These are phyloP conservation scores for Hassar affinis DNA, from an alignment of 2,113 vertebrate species.

Conservation along the genomic window DNA sequence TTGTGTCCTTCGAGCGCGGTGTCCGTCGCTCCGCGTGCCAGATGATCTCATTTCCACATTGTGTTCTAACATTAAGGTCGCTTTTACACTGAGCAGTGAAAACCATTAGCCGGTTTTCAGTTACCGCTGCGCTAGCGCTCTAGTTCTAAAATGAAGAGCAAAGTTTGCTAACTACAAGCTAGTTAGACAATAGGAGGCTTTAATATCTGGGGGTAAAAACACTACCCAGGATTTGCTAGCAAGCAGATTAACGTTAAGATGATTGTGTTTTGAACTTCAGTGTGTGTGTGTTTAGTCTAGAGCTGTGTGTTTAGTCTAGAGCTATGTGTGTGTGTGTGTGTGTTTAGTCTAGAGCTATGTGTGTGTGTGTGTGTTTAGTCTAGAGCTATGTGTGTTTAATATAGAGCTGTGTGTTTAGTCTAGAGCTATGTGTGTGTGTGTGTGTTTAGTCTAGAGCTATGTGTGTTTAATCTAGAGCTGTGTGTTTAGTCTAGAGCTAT, in stretches of 20 bases:
- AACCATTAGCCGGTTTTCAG: not conserved
- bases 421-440: too few relatives aligned
- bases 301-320: not conserved
- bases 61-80: not conserved
- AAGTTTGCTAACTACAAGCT: not conserved
- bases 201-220: not conserved
- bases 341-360: too few relatives aligned
- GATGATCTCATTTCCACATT: not conserved
- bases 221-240: too few relatives aligned
- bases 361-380: too few relatives aligned
- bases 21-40: not conserved
- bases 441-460: too few relatives aligned
- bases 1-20: not conserved
- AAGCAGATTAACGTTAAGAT: too few relatives aligned
- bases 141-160: not conserved
- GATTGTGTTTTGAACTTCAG: too few relatives aligned
- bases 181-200: not conserved
- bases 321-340: not conserved
- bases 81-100: not conserved
- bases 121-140: not conserved
- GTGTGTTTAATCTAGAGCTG: too few relatives aligned
- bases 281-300: not conserved
- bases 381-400: too few relatives aligned
- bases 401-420: too few relatives aligned
- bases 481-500: too few relatives aligned